Percentiles rank a stretch among this genome's conserved stretches.
phyloP scores from a whole-genome alignment of 2,888 invertebrate species.

The Thecophora atra region DNA sequence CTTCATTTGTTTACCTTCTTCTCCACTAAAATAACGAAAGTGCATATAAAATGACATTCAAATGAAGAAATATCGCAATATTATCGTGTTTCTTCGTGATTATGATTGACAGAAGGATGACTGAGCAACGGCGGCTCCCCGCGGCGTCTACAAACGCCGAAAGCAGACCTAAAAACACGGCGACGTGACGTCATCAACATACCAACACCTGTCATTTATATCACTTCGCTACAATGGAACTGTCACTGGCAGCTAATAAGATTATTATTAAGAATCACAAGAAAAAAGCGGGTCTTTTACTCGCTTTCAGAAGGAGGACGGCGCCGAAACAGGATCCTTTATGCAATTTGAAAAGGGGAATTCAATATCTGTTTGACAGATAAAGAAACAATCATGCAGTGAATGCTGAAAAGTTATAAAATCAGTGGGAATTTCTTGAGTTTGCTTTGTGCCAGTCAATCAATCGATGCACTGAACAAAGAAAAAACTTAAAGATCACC shows the following conservation, averaged over 20 bases:
- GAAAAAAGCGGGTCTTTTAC: too few relatives aligned
- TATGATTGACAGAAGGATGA: constrained; percentile 26
- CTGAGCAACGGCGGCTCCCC: neutral
- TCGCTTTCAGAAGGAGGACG: neutral
- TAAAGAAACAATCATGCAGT: constrained; percentile 23
- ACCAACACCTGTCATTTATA: constrained; percentile 50
- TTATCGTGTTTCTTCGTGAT: constrained; percentile 18
- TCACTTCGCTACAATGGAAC: constrained; percentile 50
- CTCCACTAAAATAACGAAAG: too few relatives aligned
- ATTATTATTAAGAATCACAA: constrained; percentile 45
- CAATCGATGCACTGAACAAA: neutral
- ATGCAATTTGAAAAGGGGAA: neutral
- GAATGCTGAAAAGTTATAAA: constrained; percentile 5
- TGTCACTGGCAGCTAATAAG: constrained; percentile 49
- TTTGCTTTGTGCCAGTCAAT: too few relatives aligned
- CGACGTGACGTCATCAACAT: constrained; percentile 38
- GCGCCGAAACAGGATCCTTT: constrained; percentile 32
- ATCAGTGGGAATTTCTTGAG: neutral
- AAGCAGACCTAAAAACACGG: neutral
- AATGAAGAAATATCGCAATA: constrained; percentile 30
- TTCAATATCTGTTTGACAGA: constrained; percentile 4
- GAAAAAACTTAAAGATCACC: too few relatives aligned
- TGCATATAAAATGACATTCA: too few relatives aligned
- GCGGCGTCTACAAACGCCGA: neutral
- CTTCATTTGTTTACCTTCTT: too few relatives aligned